These are phyloP conservation scores for Rhaphigaster nebulosa DNA, from an alignment of 2,888 invertebrate genomes.

Conservation along the genomic window DNA sequence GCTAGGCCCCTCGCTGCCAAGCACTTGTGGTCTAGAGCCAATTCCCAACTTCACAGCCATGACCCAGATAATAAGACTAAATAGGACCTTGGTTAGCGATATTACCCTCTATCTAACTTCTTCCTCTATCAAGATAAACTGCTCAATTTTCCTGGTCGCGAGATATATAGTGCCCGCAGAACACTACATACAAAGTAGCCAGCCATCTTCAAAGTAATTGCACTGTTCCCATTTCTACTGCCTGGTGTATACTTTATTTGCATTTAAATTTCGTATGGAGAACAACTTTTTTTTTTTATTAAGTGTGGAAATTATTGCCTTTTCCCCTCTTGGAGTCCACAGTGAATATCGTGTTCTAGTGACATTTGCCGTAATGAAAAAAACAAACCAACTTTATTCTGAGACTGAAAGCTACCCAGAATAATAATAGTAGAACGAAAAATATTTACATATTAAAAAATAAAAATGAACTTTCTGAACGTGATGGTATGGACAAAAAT, in stretches of 20 bases:
- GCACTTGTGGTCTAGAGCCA: not conserved
- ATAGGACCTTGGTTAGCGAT: conserved; percentile 21
- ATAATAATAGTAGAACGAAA: too few relatives aligned
- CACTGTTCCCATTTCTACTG: not conserved
- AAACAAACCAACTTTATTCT: too few relatives aligned
- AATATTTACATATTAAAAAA: too few relatives aligned
- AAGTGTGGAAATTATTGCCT: not conserved
- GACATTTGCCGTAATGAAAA: too few relatives aligned
- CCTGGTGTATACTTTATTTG: not conserved
- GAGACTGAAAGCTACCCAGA: too few relatives aligned
- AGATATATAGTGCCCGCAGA: not conserved
- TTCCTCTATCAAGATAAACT: conserved; percentile 26
- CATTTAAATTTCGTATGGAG: not conserved
- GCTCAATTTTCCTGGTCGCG: not conserved
- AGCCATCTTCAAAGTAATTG: not conserved
- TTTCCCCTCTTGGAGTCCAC: not conserved
- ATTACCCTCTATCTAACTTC: not conserved
- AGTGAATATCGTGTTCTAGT: too few relatives aligned
- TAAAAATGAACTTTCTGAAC: too few relatives aligned
- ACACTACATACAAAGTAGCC: conserved; percentile 8
- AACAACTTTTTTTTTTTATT: not conserved
- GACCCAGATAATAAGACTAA: conserved; percentile 21
- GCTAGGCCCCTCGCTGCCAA: not conserved
- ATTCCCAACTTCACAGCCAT: not conserved
- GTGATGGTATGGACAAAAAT: too few relatives aligned